Evolutionary conservation across 2,888 invertebrate genomes (phyloP).

Genomic region (Zygogramma bicolorata): DNA sequence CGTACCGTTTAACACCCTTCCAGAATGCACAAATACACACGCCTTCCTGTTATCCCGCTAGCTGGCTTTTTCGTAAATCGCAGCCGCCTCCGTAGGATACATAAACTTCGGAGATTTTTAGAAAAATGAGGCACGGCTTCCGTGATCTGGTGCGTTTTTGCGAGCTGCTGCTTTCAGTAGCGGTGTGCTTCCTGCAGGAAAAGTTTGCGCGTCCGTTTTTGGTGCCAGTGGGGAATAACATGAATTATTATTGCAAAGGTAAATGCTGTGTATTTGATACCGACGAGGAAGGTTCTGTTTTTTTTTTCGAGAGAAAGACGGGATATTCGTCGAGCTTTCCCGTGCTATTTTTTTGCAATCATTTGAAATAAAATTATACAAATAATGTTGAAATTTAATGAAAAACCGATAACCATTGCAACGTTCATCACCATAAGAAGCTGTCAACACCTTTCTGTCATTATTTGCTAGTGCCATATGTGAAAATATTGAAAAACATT

Average conservation of each 20-base stretch:
- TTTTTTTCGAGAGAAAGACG: not conserved
- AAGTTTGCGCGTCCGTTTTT: constrained; percentile 12
- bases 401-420: no score
- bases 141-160: not conserved
- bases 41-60: constrained; percentile 37
- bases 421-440: no score
- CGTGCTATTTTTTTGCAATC: no score
- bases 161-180: constrained; percentile 7
- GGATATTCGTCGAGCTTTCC: no score
- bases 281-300: not conserved
- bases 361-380: no score
- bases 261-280: no score
- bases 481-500: no score
- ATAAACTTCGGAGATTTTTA: constrained; percentile 9
- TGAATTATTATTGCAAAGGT: constrained; percentile 5
- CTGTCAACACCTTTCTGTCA: no score
- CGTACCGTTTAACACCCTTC: constrained; percentile 32
- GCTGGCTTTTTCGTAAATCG: not conserved
- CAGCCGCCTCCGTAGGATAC: not conserved
- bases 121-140: constrained; percentile 5
- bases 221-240: not conserved
- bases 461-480: no score
- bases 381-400: no score
- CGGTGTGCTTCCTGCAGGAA: constrained; percentile 9
- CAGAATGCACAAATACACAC: constrained; percentile 42